Evolutionary conservation across 2,888 invertebrate species (phyloP), one percentile per base, ranked within the genome.

Genomic region (Cenopis cana): DNA sequence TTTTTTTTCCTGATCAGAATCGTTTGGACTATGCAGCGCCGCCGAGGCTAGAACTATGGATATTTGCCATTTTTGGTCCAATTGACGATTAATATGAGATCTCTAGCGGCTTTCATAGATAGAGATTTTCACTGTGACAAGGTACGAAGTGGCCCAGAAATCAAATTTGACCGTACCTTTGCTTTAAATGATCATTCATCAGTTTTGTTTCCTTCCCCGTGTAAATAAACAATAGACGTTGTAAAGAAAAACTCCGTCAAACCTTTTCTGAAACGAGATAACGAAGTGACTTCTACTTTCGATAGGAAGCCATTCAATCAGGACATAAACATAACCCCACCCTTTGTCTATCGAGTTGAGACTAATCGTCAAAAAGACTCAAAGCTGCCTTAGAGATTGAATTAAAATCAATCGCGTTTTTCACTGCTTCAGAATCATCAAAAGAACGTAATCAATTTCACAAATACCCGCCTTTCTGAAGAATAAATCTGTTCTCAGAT

Each of bases 361-460:
- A 76, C 79, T 90, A 89, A 90, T 90, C 87, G 78, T 73, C 79
- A 78, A 81, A 86, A 84, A 84, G 83, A 72, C 81, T 85, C 85
- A 84, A 83, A 85, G 85, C 76, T 77, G 76, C 76, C 81, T 84
- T 79, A 64, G 78, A 82, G 81, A 90, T 91, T 90, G 88, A 91
- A 91, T 91, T 92, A 90, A 88, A 89, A 87, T 87, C 88, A 85
- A 91, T 90, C 86, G 74, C 75, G 83, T 84, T 86, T 85, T 85
- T 82, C 82, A 81, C 79, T 79, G 76, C 74, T 77, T 73, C 72
- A 38, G 18, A 10, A 83, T 76, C 82, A 79, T 89, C 89, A 90
- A 92, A 92, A 87, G 86, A 82, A 89, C 89, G 87, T 93, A 91
- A 93, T 93, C 92, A 93, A 92, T 93, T 92, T 91, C 88, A 89